Evolutionary conservation across 2,797 vertebrate species (phyloP), one percentile per base, ranked within the genome.

Genomic region (Sorex maritimensis): DNA sequence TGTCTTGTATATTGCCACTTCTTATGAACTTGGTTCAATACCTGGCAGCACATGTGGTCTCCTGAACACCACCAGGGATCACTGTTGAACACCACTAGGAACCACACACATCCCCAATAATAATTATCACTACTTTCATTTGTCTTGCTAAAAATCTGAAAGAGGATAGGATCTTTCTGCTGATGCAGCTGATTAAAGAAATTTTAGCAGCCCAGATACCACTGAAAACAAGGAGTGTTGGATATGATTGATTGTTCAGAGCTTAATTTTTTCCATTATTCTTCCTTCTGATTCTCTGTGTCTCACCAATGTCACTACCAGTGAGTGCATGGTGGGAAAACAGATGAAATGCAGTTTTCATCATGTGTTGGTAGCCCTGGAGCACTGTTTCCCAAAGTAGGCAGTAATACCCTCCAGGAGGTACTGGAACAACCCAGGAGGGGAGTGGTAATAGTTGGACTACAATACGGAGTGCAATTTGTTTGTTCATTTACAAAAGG

Each of bases 101-200:
- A 61, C 58, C 19, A 61, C 19, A 13, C 52, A 12, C 52, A 52
- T 15, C 14, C 13, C 55, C 55, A 21, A 61, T 26, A 26, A 61
- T 92, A 91, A 69, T 79, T 95, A 86, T 69, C 67, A 92, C 23
- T 87, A 41, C 86, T 90, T 93, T 94, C 52, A 38, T 88, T 10
- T 92, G 13, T 91, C 46, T 92, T 96, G 85, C 52, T 93, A 77
- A 90, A 88, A 82, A 79, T 81, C 58, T 30, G 69, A 71, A 44
- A 49, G 21, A 94, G 83, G 26, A 14, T 72, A 79, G 2, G 13
- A 81, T 44, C 41, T 44, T 44, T 44, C 41, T 49, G 28, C 91
- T 86, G 46, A 83, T 88, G 30, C 24, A 88, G 41, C 38, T 68
- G 10, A 79, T 80, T 83, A 78, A 93, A 74, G 24, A 90, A 93